Base-by-base conservation (phyloP, 30 jellyfish, hydroid and myxozoan species). In the Catostylus mosaicus region DNA sequence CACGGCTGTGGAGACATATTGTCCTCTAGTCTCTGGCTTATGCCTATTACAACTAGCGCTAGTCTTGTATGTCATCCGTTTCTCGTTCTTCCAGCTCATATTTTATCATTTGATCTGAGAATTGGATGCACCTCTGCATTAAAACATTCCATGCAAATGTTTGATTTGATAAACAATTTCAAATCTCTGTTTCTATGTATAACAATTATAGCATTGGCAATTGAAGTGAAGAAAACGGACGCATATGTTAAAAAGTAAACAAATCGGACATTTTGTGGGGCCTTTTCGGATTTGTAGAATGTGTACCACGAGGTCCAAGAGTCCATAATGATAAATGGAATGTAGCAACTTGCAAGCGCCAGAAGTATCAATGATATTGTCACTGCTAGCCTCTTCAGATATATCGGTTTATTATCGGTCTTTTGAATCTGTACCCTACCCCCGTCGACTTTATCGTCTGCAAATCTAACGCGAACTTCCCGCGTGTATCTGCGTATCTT, bases 291-390 rank as follows among this genome's bases (percentile, higher is more conserved):
- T 65, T 79, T 31, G 35, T 59, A 33, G 73, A 79, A 79, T 16
- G 89, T 79, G 71, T 79, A 79, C 82, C 80, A 79, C 48, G 89
- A 79, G 8, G 89, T 79, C 89, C 89, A 79, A 1, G 57, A 36
- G 36, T 79, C 89, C 89, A 79, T 79, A 20, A 79, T 40, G 16
- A 79, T 29, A 32, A 79, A 79, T 3, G 89, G 89, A 2, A 79
- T 23, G 70, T 79, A 79, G 35, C 89, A 64, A 6, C 50, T 20
- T 0, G 89, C 89, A 23, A 79, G 30, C 6, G 67, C 89, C 30
- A 79, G 64, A 27, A 79, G 52, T 30, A 79, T 67, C 22, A 79
- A 32, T 19, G 82, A 62, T n/a, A 79, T 79, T 43, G 89, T 79
- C 12, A 79, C 35, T 12, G 89, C 89, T 23, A 67, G 36, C 22